A percentile compares a stretch with the other conserved stretches of the same genome.
These are phyloP conservation scores for Salminus brasiliensis DNA, from an alignment of 2,113 vertebrate species.

Conservation along the genomic window DNA sequence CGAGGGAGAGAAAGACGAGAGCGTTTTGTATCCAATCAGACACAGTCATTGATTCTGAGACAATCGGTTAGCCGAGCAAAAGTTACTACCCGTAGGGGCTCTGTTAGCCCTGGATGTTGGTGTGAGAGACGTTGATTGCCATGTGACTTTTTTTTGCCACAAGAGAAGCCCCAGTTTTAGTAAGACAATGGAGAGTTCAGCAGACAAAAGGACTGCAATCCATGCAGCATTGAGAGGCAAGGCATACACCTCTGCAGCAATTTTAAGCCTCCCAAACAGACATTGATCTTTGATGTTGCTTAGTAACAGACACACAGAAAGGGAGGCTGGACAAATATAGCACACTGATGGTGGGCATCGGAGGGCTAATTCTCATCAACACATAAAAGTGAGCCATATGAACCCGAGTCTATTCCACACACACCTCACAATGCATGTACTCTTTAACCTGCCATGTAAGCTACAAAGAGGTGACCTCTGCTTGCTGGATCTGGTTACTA, in stretches of 20 bases:
- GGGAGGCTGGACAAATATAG: conserved; percentile 62
- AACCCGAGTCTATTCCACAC: conserved; percentile 43
- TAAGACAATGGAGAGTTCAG: conserved; percentile 11
- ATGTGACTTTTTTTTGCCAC: not conserved
- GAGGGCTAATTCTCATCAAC: conserved; percentile 60
- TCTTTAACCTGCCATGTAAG: not conserved
- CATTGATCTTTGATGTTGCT: conserved; percentile 61
- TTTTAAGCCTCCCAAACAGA: conserved; percentile 53
- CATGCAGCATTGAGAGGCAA: conserved; percentile 26
- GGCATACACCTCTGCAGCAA: conserved; percentile 54
- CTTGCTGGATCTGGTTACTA: not conserved
- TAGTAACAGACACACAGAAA: conserved; percentile 56
- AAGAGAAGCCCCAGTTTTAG: conserved; percentile 16
- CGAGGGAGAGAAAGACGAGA: conserved; percentile 18
- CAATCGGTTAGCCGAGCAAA: conserved; percentile 11
- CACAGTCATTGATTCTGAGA: conserved; percentile 16
- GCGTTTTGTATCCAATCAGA: conserved; percentile 25
- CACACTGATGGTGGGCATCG: conserved; percentile 35
- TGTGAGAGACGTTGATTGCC: not conserved
- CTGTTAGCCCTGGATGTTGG: not conserved
- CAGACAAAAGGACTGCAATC: conserved; percentile 48
- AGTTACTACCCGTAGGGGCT: not conserved
- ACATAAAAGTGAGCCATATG: conserved; percentile 34
- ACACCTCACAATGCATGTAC: not conserved
- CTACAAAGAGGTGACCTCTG: not conserved